Evolutionary conservation across 2,113 vertebrate species (phyloP), one percentile per base, ranked within the genome.

Genomic region (Erpornis zantholeuca): DNA sequence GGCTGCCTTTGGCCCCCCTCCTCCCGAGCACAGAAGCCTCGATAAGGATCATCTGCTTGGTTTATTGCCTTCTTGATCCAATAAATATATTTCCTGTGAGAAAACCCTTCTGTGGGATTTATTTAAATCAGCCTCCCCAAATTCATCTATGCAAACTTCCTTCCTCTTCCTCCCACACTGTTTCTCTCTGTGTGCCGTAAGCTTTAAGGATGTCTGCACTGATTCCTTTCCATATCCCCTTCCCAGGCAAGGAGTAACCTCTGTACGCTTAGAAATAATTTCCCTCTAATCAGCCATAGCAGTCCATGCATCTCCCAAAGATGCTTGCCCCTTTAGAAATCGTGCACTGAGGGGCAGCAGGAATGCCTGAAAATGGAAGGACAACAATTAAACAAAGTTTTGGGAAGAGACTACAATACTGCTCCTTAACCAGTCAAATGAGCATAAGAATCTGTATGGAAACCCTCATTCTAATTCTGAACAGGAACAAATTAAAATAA

Each of bases 1-100:
- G 68, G 95, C 95, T 75, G 90, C 65, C 94, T 60, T 81, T 86
- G 89, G 92, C 65, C 90, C 90, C 11, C 27, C 92, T 97, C 82
- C 95, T 90, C 94, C 85, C 2, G 9, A 97, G 94, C 88, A 84
- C 86, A 91, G 93, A 90, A 97, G 84, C 87, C 83, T 93, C 0
- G 1, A 28, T 90, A 95, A 95, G 83, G 84, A 96, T 97, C 85
- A 92, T 95, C 93, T 97, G 87, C 79, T 93, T 79, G 45, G 69
- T 92, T 95, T 97, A 89, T 94, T 95, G 94, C 89, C 65, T 91
- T 88, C 92, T 79, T 86, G 92, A 95, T 94, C 96, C 73, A 82
- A 92, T 84, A 97, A 94, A 96, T 95, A 69, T 25, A 92, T 94
- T 96, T 94, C 82, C 94, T 92, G 91, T 88, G 85, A 49, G 38